Evolutionary conservation across 2,888 invertebrate genomes (phyloP).

Genomic region (Eudemis profundana): DNA sequence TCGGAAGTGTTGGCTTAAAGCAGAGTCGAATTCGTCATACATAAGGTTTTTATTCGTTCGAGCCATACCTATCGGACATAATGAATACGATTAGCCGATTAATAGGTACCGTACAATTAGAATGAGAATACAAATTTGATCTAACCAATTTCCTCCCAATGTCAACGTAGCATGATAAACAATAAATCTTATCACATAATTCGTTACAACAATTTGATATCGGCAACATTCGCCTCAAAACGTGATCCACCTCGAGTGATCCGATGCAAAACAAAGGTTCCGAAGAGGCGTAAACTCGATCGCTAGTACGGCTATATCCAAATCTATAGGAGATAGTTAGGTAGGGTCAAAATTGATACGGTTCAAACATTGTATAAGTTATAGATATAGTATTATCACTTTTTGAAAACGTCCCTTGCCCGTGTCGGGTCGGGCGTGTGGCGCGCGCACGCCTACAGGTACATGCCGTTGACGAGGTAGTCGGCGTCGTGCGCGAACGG

Average conservation of each 20-base stretch:
- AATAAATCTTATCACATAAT: constrained; percentile 25
- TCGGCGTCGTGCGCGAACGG: constrained; percentile 97
- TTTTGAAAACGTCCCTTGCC: neutral
- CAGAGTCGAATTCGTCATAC: no score
- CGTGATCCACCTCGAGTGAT: neutral
- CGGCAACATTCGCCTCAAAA: constrained; percentile 17
- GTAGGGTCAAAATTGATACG: constrained; percentile 18
- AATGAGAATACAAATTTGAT: no score
- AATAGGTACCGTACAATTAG: no score
- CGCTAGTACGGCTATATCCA: constrained; percentile 10
- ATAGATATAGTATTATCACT: constrained; percentile 19
- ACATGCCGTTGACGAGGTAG: constrained; percentile 99
- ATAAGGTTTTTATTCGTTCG: no score
- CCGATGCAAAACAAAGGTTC: constrained; percentile 20
- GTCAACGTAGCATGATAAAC: neutral
- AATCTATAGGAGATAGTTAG: constrained; percentile 11
- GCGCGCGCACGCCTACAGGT: constrained; percentile 86
- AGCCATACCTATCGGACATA: no score
- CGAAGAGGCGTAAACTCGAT: constrained; percentile 18
- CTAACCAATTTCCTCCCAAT: neutral
- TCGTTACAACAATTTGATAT: constrained; percentile 29
- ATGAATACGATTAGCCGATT: no score
- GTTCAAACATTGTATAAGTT: constrained; percentile 22
- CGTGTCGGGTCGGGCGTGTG: constrained; percentile 1
- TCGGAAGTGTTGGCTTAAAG: no score